Percentiles rank a stretch among this genome's conserved stretches.
phyloP scores from a whole-genome alignment of 64 coral and sea anemone species.

The Montipora foliosa region DNA sequence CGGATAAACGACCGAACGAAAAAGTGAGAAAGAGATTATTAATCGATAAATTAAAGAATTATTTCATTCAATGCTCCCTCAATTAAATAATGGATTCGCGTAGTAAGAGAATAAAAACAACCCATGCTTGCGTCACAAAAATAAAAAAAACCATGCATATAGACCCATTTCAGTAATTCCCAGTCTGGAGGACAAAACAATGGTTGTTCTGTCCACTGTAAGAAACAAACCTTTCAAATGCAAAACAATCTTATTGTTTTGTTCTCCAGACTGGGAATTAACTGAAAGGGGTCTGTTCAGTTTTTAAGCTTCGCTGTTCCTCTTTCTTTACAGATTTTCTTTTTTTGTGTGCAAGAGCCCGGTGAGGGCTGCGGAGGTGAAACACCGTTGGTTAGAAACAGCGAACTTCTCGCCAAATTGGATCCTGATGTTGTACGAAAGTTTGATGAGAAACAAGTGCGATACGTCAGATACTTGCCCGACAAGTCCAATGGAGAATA shows the following conservation, averaged over 20 bases:
- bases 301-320: neutral
- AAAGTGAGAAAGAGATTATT: neutral
- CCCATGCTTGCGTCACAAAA: too few species aligned
- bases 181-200: too few species aligned
- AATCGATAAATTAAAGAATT: too few species aligned
- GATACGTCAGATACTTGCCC: constrained; percentile 34
- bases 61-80: too few species aligned
- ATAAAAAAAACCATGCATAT: too few species aligned
- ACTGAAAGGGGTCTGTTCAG: neutral
- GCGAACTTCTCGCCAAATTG: constrained; percentile 43
- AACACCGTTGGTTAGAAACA: constrained; percentile 47
- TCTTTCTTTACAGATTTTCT: neutral
- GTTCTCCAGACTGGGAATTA: too few species aligned
- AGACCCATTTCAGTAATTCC: too few species aligned
- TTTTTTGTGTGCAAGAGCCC: constrained; percentile 59
- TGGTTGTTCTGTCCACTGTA: too few species aligned
- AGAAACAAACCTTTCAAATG: too few species aligned
- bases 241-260: too few species aligned
- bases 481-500: constrained; percentile 31
- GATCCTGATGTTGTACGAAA: constrained; percentile 58
- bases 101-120: too few species aligned
- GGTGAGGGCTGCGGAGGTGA: constrained; percentile 77
- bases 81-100: too few species aligned
- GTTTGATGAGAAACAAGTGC: constrained; percentile 66
- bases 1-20: neutral